Evolutionary conservation across 37 sponge, comb jelly and placozoan genomes (phyloP).

Genomic region (Theonella swinhoei): DNA sequence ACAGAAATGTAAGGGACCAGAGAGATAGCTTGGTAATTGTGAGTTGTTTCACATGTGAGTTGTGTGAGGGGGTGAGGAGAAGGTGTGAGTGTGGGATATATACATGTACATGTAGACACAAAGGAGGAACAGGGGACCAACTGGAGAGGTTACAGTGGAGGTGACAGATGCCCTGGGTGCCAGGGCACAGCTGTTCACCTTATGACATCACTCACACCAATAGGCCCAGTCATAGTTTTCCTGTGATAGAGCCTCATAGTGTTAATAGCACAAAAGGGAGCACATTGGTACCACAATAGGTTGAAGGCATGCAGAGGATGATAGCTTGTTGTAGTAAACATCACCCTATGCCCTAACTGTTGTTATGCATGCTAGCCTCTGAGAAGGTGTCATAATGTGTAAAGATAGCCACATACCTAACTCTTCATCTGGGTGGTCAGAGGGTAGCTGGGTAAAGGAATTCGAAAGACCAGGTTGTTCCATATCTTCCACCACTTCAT

Average conservation of each 20-base stretch:
- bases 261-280: not conserved
- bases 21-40: no score
- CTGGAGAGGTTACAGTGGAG: no score
- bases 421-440: not conserved
- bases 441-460: no score
- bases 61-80: no score
- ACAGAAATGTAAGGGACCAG: no score
- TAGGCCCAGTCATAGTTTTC: not conserved
- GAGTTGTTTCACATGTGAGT: no score
- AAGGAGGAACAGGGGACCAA: no score
- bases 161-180: not conserved
- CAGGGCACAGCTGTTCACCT: not conserved
- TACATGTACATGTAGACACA: no score
- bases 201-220: not conserved
- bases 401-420: not conserved
- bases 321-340: not conserved
- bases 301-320: not conserved
- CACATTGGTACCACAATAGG: not conserved
- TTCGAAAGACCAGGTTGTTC: no score
- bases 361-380: not conserved
- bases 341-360: not conserved
- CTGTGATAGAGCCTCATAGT: not conserved
- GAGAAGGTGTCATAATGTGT: not conserved
- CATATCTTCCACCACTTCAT: no score
- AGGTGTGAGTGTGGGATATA: no score